Evolutionary conservation across 2,888 invertebrate genomes (phyloP), one percentile per base, ranked within the genome.

Genomic region (Thalpophila matura): DNA sequence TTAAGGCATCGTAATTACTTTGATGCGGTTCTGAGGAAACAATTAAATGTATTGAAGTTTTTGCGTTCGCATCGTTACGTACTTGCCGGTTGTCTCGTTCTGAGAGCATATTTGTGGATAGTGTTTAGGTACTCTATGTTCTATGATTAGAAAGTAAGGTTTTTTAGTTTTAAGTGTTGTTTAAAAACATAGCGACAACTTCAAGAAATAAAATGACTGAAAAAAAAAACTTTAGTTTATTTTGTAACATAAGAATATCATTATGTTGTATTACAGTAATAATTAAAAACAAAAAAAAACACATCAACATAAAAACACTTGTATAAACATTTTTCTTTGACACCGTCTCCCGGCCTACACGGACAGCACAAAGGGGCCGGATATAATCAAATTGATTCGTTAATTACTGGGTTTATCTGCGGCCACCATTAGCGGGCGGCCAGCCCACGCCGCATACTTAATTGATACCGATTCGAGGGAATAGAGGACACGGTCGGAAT

Each of bases 341-440:
- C 31, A 7, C 29, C 3, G 27, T 20, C 77, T 80, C 79, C 54
- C 24, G 4, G 43, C 6, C 78, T 77, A 79, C 50, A 61, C 77
- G 67, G 80, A 26, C 74, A 77, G 83, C 67, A 87, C 88, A 90
- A 91, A 89, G 89, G 81, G 77, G 67, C 77, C 78, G 81, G 78
- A 80, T 73, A 83, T 90, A 91, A 92, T 92, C 90, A 88, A 89
- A 90, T 89, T 90, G 91, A 91, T 89, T 91, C 88, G 88, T 91
- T 92, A 92, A 92, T 92, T 91, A 91, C 89, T 78, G 65, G 81
- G 79, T 82, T 88, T 91, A 91, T 90, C 91, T 87, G 79, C 63
- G 77, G 62, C 70, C 68, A 77, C 87, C 91, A 91, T 91, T 91
- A 91, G 89, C 79, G 80, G 70, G 55, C 76, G 57, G 50, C 53